These are phyloP conservation scores for Ovis canadensis DNA, from an alignment of 2,113 vertebrate species.

Conservation along the genomic window DNA sequence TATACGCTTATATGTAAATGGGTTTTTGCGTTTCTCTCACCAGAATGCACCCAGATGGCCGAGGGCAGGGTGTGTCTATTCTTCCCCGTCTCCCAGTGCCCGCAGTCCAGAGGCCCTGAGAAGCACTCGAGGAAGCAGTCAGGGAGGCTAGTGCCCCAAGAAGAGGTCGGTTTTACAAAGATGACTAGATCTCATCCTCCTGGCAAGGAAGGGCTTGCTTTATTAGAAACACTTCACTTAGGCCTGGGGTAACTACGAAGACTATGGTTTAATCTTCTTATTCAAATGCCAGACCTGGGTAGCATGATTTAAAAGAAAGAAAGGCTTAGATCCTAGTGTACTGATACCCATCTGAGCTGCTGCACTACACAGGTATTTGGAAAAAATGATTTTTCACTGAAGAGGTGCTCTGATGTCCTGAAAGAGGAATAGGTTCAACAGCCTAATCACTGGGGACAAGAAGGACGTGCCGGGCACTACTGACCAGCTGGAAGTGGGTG, in stretches of 20 bases:
- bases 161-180: not conserved
- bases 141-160: not conserved
- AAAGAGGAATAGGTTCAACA: not conserved
- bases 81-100: not conserved
- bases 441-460: not conserved
- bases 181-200: not conserved
- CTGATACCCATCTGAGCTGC: not conserved
- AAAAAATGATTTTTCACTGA: not conserved
- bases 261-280: not conserved
- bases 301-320: not conserved
- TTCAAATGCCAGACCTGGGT: not conserved
- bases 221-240: not conserved
- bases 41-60: not conserved
- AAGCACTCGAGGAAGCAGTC: not conserved
- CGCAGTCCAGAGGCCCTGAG: not conserved
- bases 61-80: not conserved
- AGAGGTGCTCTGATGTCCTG: not conserved
- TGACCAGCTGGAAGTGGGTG: slow-evolving; percentile 98
- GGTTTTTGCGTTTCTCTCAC: not conserved
- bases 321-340: not conserved
- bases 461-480: not conserved
- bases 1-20: not conserved
- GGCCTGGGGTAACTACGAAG: not conserved
- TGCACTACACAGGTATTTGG: not conserved
- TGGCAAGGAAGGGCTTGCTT: not conserved